Evolutionary conservation across 2,113 vertebrate genomes (phyloP), one percentile per base, ranked within the genome.

Genomic region (Tauraco erythrolophus): DNA sequence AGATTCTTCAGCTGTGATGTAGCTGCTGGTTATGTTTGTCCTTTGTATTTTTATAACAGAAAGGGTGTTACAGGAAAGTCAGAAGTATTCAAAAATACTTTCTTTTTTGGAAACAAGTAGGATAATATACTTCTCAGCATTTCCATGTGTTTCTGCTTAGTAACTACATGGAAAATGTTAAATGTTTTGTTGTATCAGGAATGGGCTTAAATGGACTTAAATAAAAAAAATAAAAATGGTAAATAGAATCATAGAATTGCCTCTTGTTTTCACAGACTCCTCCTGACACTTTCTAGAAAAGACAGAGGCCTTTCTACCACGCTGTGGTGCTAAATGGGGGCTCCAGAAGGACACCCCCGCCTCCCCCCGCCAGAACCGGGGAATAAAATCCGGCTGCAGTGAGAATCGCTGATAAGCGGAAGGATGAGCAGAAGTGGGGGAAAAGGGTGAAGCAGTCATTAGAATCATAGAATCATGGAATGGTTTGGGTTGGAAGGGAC

Each of bases 371-470:
- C 41, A 43, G 41, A 43, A 43, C 41, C 14, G 41, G 17, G 14
- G 41, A 41, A 15, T 37, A 58, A 71, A 57, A 53, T 31, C 68
- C 30, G 46, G 62, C 9, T 41, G 5, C 8, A 5, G n/a, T 27
- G 48, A 21, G 7, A 68, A 30, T 45, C 11, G 0, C 10, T 6
- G 28, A 0, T 8, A 5, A 8, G 19, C 4, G 28, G 60, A 23
- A 27, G 82, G 61, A 10, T 30, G 28, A 41, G n/a, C 4, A 24
- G n/a, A 61, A 50, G 62, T 3, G 48, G 35, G 89, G 3, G 7
- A 4, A 1, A 15, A n/a, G 50, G 57, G 12, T 7, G 41, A 33
- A 54, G 11, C 7, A 1, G 13, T 7, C 23, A 0, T 24, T 19
- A 2, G 3, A 9, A n/a, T n/a, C n/a, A n/a, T n/a, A n/a, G n/a